Evolutionary conservation across 2,797 vertebrate species (phyloP).

Genomic region (Pelochelys cantorii): DNA sequence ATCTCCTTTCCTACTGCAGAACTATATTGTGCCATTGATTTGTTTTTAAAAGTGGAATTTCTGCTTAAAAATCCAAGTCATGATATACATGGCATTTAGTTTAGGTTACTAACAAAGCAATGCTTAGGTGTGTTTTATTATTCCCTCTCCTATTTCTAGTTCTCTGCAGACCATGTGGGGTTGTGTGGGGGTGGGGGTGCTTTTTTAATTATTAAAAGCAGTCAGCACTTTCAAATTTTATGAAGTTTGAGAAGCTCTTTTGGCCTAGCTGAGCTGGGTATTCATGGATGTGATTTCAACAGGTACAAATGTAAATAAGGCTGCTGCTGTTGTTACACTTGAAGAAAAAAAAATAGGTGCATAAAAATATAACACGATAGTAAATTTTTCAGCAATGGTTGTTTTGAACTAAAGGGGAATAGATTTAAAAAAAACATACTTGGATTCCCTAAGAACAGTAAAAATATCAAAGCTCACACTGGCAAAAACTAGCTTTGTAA

Average conservation of each 20-base stretch:
- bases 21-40: neutral
- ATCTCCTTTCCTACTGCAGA: neutral
- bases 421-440: neutral
- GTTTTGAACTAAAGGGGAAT: constrained; percentile 23
- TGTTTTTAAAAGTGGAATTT: constrained; percentile 8
- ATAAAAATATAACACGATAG: neutral
- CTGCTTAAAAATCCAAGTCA: constrained; percentile 43
- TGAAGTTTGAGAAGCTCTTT: neutral
- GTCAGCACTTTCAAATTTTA: constrained; percentile 63
- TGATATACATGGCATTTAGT: neutral
- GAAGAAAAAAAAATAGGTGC: constrained; percentile 39
- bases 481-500: constrained; percentile 36
- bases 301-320: constrained; percentile 43
- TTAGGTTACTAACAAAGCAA: constrained; percentile 16
- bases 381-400: neutral
- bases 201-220: constrained; percentile 39
- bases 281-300: constrained; percentile 32
- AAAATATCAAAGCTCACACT: constrained; percentile 4
- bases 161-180: neutral
- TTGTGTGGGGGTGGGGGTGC: constrained; percentile 11
- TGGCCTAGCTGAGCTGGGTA: constrained; percentile 13
- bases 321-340: neutral
- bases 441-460: neutral
- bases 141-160: constrained; percentile 27
- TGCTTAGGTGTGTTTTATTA: constrained; percentile 15